A percentile compares a stretch with the other conserved stretches of the same genome.
Evolutionary conservation across 2,888 invertebrate species (phyloP).

Genomic region (Hofmannophila pseudospretella): DNA sequence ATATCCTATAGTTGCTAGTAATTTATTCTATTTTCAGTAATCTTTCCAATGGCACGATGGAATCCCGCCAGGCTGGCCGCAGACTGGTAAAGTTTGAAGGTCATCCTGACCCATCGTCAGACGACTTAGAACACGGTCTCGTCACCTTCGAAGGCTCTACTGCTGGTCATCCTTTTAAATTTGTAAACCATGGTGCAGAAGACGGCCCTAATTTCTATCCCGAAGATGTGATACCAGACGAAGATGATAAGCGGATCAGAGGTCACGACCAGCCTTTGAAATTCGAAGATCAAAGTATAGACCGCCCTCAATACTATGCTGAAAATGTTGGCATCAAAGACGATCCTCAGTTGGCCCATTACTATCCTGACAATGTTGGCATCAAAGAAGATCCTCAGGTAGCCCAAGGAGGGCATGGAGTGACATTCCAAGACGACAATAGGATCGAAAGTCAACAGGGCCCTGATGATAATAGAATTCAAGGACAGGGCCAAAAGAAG

Average conservation of each 20-base stretch:
- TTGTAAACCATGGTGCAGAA: not conserved
- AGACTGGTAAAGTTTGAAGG: constrained; percentile 22
- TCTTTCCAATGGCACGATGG: constrained; percentile 19
- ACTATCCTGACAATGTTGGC: not conserved
- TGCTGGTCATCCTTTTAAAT: not conserved
- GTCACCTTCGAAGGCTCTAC: constrained; percentile 16
- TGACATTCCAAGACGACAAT: constrained; percentile 23
- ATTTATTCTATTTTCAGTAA: constrained; percentile 30
- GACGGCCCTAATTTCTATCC: not conserved
- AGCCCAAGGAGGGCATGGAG: not conserved
- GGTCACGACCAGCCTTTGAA: constrained; percentile 15
- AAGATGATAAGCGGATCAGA: constrained; percentile 1
- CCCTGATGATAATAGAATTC: constrained; percentile 24
- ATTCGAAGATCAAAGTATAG: constrained; percentile 28
- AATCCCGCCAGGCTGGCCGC: constrained; percentile 17
- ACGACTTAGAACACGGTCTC: constrained; percentile 10
- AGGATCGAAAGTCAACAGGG: constrained; percentile 14
- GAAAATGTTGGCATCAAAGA: not conserved
- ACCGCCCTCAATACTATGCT: not conserved
- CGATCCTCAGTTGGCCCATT: too few relatives aligned
- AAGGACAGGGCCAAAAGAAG: constrained; percentile 22
- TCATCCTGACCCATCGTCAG: constrained; percentile 6
- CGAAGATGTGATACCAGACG: not conserved
- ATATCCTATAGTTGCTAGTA: too few relatives aligned
- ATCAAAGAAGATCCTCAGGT: not conserved